These are phyloP conservation scores for Nomada fabriciana DNA, from an alignment of 2,888 invertebrate genomes.

Conservation along the genomic window DNA sequence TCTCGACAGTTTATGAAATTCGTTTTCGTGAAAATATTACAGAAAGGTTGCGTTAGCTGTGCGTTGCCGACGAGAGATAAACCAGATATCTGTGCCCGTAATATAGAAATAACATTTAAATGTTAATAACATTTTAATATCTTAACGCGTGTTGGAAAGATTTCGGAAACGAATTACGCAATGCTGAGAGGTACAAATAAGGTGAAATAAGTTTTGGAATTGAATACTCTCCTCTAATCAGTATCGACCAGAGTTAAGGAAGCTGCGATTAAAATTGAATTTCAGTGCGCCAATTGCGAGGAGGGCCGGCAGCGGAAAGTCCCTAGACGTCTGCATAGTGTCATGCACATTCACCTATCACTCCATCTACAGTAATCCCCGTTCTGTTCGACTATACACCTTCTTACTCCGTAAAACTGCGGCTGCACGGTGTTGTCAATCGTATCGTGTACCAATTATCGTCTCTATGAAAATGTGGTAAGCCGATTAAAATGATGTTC, in stretches of 20 bases:
- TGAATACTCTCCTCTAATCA: not conserved
- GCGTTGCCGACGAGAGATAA: constrained; percentile 41
- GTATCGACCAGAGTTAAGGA: constrained; percentile 35
- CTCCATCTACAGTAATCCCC: constrained; percentile 63
- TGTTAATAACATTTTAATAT: not conserved
- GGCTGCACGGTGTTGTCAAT: constrained; percentile 42
- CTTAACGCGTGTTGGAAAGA: too few relatives aligned
- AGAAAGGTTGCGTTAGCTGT: too few relatives aligned
- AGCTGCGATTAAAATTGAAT: constrained; percentile 21
- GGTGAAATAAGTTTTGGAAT: not conserved
- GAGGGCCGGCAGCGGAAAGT: constrained; percentile 19
- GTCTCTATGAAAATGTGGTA: constrained; percentile 74
- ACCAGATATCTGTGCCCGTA: constrained; percentile 16
- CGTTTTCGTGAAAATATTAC: not conserved
- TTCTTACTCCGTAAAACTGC: constrained; percentile 55
- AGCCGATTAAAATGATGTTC: constrained; percentile 47
- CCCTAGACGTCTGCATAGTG: constrained; percentile 51
- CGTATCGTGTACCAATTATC: constrained; percentile 26
- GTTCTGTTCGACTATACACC: constrained; percentile 47
- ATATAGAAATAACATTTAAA: not conserved
- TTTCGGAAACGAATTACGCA: not conserved
- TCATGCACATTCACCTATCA: constrained; percentile 57
- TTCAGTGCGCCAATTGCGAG: constrained; percentile 20
- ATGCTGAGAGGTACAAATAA: too few relatives aligned
- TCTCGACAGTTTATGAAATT: not conserved